Evolutionary conservation across 2,113 vertebrate genomes (phyloP), one percentile per base, ranked within the genome.

Genomic region (Oreochromis niloticus): DNA sequence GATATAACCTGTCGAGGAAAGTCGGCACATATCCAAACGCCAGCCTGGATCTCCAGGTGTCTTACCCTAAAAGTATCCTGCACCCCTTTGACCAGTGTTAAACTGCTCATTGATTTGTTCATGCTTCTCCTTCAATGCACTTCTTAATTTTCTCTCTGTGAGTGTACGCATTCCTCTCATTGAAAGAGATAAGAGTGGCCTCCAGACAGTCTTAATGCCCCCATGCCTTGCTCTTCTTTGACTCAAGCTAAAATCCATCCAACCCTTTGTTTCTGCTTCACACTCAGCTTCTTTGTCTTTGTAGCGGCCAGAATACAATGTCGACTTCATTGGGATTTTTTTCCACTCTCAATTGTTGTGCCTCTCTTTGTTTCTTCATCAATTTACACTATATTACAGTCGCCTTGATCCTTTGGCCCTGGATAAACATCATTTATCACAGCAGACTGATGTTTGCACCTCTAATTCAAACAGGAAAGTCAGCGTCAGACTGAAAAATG

Each of bases 391-490:
- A 2, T 85, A 86, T 93, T 93, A 94, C 94, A 91, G 87, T 92
- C 66, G 59, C 95, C 94, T 95, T 95, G 94, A 95, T 95, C 93
- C 85, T 83, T 66, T 85, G 88, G 93, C 91, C 92, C 57, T 94
- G 91, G 80, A 92, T 94, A 93, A 95, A 92, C 90, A 94, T 48
- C 94, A 94, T 96, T 92, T 90, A 94, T 96, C 95, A 96, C 75
- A 46, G 43, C 30, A 12, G 85, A 68, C 90, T 91, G 89, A 91
- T 94, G 94, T 95, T 94, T 95, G 89, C 91, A 78, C 89, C 92
- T 87, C 93, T 90, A 94, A 95, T 93, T 96, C 93, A 96, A 94
- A 95, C 94, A 96, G 89, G 93, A 75, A 92, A 94, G 93, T 95
- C 94, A 84, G 63, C 24, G 63, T 4, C 4, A 5, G 87, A 73